Evolutionary conservation across 2,797 vertebrate genomes (phyloP), one percentile per base, ranked within the genome.

Genomic region (Hafferia zeledoni): DNA sequence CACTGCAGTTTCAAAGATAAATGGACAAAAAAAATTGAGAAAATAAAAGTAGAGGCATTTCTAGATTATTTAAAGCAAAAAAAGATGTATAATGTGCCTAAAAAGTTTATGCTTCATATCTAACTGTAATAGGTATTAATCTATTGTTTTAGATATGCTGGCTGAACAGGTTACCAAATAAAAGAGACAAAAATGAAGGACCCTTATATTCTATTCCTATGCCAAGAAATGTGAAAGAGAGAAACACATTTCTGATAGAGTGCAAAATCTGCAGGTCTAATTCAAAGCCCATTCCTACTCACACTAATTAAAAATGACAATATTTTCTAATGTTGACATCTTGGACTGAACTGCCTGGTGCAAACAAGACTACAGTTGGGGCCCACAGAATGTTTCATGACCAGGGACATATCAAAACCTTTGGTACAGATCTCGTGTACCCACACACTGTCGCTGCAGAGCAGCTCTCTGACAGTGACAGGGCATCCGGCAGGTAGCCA

Each of bases 1-100:
- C 89, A 84, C 43, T 81, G 89, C 86, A 83, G 15, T 96, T 96
- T 96, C 78, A 94, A 86, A 96, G 76, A 94, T 82, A 95, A 61
- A 77, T 0, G 6, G 44, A 74, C 28, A 72, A 80, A 90, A 63
- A 14, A 68, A 64, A 78, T 81, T 72, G 88, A 68, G 55, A 86
- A 77, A 89, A 60, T 33, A 74, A 91, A 95, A 90, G 19, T 10
- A 46, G 81, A 20, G 30, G 6, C 16, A 77, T 91, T 80, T 81
- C 24, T 80, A 80, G 27, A 57, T 75, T 84, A 61, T 89, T 64
- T 72, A 90, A 67, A 60, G 50, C 57, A 93, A 87, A 81, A 68
- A 70, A 22, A 83, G 47, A 70, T 68, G n/a, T 46, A 31, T 31
- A 77, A 81, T 27, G 11, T 46, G 13, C 27, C 70, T 47, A 19